Evolutionary conservation across 1,140 invertebrate species (phyloP).

Genomic region (Drosophila elegans): DNA sequence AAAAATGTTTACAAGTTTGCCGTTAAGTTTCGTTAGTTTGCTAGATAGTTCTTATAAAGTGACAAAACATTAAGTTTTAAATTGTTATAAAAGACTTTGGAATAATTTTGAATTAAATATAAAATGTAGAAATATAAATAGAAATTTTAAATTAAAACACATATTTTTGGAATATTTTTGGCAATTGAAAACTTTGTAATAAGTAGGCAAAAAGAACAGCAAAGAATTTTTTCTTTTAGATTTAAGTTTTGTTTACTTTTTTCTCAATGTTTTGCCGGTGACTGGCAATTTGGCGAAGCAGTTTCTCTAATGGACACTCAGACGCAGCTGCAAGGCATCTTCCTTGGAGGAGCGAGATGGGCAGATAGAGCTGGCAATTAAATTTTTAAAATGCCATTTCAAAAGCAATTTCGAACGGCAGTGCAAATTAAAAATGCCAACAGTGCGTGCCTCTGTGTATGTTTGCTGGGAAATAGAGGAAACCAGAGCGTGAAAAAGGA

Average conservation of each 20-base stretch:
- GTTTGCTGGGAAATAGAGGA: conserved; percentile 14
- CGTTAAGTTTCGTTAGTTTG: too few species aligned
- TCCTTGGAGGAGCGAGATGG: background rate
- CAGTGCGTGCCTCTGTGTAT: conserved; percentile 19
- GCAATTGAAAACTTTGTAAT: background rate
- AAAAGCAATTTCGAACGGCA: conserved; percentile 58
- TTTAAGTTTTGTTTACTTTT: background rate
- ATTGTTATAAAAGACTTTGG: too few species aligned
- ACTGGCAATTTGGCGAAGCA: conserved; percentile 63
- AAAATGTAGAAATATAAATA: too few species aligned
- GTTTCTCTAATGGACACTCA: conserved; percentile 54
- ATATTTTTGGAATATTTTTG: too few species aligned
- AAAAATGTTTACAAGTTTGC: background rate
- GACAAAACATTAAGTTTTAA: too few species aligned
- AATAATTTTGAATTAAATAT: too few species aligned
- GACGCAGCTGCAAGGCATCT: conserved; percentile 43
- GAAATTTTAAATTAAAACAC: too few species aligned
- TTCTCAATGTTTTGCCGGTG: conserved; percentile 27
- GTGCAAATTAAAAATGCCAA: conserved; percentile 59
- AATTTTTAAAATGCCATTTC: conserved; percentile 79
- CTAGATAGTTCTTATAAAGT: too few species aligned
- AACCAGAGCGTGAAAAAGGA: conserved; percentile 19
- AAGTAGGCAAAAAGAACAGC: background rate
- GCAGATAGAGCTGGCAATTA: conserved; percentile 55
- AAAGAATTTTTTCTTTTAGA: too few species aligned